phyloP scores from a whole-genome alignment of 1,140 invertebrate species.

The Pectinophora gossypiella region DNA sequence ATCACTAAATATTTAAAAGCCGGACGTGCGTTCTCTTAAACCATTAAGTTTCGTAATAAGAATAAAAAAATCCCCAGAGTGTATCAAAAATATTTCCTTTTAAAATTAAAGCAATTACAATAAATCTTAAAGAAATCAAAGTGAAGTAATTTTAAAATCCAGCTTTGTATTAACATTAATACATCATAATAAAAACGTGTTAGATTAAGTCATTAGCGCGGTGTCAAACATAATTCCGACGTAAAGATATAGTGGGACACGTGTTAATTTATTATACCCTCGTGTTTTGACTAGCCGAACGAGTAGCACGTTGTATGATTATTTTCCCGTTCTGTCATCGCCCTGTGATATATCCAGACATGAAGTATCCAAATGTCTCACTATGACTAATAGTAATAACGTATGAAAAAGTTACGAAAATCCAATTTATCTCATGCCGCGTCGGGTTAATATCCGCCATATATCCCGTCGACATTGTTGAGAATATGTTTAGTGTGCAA shows the following conservation, averaged over 20 bases:
- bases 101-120: no score
- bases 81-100: no score
- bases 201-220: conserved; percentile 1
- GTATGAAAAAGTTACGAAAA: background rate
- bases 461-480: background rate
- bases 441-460: background rate
- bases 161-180: no score
- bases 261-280: conserved; percentile 10
- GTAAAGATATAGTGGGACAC: background rate
- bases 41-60: no score
- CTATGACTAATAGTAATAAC: conserved; percentile 9
- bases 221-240: conserved; percentile 4
- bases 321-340: conserved; percentile 14
- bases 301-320: conserved; percentile 8
- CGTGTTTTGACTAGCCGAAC: conserved; percentile 18
- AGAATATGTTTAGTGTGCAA: background rate
- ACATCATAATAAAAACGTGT: no score
- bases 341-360: background rate
- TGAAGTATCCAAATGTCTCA: background rate
- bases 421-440: background rate
- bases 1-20: no score
- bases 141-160: no score
- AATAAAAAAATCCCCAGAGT: no score
- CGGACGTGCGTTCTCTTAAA: no score
- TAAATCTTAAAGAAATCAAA: no score